phyloP scores from a whole-genome alignment of 2,113 vertebrate species.

The Toxotes chatareus region DNA sequence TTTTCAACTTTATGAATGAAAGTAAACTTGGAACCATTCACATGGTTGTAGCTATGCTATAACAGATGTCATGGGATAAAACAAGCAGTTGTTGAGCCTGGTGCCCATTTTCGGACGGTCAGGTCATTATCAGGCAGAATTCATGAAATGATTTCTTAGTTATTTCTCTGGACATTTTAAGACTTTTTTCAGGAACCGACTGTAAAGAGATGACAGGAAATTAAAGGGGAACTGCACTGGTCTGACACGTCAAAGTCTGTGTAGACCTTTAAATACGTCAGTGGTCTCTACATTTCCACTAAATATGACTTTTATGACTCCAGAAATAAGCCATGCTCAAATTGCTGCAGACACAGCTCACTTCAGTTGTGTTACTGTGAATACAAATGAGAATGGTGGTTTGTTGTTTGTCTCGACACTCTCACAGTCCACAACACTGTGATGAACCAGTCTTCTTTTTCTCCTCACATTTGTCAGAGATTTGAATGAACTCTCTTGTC shows the following conservation, averaged over 20 bases:
- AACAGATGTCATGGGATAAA: too few species aligned
- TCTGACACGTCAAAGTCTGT: neutral
- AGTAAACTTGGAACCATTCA: neutral
- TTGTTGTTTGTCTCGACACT: neutral
- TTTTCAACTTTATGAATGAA: neutral
- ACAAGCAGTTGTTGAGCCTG: too few species aligned
- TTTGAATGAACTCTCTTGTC: neutral
- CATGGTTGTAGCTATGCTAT: too few species aligned
- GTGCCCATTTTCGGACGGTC: too few species aligned
- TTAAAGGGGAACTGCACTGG: too few species aligned
- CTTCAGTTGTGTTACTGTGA: neutral
- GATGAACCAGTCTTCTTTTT: neutral
- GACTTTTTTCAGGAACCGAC: neutral
- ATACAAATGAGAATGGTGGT: neutral
- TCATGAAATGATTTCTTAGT: too few species aligned
- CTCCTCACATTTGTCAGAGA: neutral
- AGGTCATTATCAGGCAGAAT: too few species aligned
- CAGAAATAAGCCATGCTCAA: neutral
- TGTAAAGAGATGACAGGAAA: neutral
- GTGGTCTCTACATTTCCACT: neutral
- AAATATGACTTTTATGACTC: neutral
- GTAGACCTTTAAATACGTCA: neutral
- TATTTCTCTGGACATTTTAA: neutral
- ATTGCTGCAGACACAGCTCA: neutral
- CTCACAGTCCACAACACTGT: neutral